Evolutionary conservation across 2,797 vertebrate genomes (phyloP), one percentile per base, ranked within the genome.

Genomic region (Paratrypauchen microcephalus): DNA sequence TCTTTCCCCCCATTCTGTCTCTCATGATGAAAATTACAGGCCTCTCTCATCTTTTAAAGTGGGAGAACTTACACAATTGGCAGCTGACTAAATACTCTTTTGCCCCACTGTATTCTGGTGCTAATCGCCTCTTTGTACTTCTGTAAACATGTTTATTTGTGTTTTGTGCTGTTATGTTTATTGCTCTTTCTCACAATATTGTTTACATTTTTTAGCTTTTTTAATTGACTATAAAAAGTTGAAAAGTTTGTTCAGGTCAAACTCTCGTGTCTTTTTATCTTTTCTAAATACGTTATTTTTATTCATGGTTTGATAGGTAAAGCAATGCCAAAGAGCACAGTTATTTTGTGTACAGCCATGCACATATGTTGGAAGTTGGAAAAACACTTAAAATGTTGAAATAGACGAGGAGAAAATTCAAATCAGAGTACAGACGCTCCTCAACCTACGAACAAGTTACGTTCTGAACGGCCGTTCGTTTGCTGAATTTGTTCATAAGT

Each of bases 111-210:
- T 62, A 78, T 87, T 70, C 86, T 88, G 94, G 93, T 94, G 93
- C 93, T 94, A 88, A 69, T 85, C 86, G 86, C 85, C 88, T 84
- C 71, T 86, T 87, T 81, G 81, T 87, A 89, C 86, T 87, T 88
- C 76, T 87, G 88, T 89, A 80, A 16, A 85, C 89, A 84, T 87
- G 82, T 92, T 89, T 77, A 82, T 93, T 87, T 89, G 86, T 92
- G 91, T 94, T 88, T 92, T 91, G 93, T 94, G 93, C 93, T 93
- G 86, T 92, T 81, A 75, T 88, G 81, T 88, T 88, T 83, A 83
- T 78, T 71, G 73, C 77, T 90, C 47, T 83, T 87, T 88, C 77
- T 88, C 83, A 87, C 81, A 81, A 74, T 84, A 86, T 87, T 92
- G 93, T 95, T 95, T 94, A 94, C 93, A 94, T 91, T 89, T 81